Evolutionary conservation across 2,113 vertebrate species (phyloP).

Genomic region (Channa maculata): DNA sequence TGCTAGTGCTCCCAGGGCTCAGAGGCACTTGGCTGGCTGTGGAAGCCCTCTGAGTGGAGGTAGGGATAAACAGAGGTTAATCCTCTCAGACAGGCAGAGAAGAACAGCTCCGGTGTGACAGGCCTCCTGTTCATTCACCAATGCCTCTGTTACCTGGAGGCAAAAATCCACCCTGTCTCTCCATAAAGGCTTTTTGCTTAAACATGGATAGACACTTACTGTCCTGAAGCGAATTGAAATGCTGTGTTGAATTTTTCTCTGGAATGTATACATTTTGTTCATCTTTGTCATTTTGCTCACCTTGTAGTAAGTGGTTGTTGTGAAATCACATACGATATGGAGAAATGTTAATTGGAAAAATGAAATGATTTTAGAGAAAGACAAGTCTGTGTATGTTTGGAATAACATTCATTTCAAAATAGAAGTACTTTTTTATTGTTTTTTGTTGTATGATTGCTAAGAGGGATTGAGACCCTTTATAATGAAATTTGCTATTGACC

Average conservation of each 20-base stretch:
- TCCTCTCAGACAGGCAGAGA: slow-evolving; percentile 76
- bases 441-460: background rate
- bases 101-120: slow-evolving; percentile 62
- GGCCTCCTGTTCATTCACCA: slow-evolving; percentile 70
- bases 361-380: no score
- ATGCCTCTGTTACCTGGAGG: slow-evolving; percentile 70
- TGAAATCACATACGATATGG: background rate
- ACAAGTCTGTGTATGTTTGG: background rate
- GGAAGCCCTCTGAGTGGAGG: slow-evolving; percentile 57
- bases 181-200: slow-evolving; percentile 50
- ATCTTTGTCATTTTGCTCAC: slow-evolving; percentile 9
- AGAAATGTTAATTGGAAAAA: background rate
- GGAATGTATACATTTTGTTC: slow-evolving; percentile 37
- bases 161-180: slow-evolving; percentile 60
- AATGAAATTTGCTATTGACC: background rate
- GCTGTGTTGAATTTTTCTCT: slow-evolving; percentile 37
- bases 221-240: slow-evolving; percentile 48
- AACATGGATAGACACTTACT: slow-evolving; percentile 62
- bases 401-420: background rate
- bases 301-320: background rate
- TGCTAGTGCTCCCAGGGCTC: slow-evolving; percentile 35
- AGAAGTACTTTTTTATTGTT: background rate
- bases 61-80: slow-evolving; percentile 80
- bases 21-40: slow-evolving; percentile 35
- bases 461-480: background rate